Evolutionary conservation across 2,113 vertebrate genomes (phyloP).

Genomic region (Synodontis membranacea): DNA sequence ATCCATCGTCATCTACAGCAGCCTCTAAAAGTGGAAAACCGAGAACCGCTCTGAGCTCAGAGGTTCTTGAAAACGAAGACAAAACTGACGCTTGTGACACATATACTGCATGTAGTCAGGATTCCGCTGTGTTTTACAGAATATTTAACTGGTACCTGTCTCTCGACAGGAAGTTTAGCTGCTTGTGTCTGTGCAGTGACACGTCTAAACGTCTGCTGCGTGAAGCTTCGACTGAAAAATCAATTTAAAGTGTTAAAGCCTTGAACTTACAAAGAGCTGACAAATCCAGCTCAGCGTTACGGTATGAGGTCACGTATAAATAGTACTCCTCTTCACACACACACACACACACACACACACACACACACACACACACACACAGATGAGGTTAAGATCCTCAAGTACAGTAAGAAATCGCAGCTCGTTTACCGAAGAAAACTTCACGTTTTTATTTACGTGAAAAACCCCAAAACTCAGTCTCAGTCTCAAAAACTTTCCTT

Average conservation of each 20-base stretch:
- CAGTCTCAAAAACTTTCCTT: not conserved
- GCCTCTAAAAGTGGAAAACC: not conserved
- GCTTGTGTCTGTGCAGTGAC: not conserved
- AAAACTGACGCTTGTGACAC: not conserved
- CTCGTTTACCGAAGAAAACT: not conserved
- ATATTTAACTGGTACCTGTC: not conserved
- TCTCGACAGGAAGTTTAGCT: not conserved
- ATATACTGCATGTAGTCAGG: not conserved
- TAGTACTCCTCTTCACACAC: not conserved
- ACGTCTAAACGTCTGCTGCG: not conserved
- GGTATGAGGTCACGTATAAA: conserved; percentile 24
- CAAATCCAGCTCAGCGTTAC: not conserved
- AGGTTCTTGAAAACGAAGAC: not conserved
- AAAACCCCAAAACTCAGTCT: not conserved
- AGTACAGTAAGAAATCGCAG: not conserved
- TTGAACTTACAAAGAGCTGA: not conserved
- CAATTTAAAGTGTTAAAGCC: not conserved
- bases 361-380: not conserved
- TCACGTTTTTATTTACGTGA: not conserved
- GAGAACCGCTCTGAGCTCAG: not conserved
- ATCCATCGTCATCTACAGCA: not conserved
- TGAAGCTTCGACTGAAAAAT: not conserved
- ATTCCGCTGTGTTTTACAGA: not conserved
- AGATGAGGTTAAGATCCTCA: conserved; percentile 12
- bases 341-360: not conserved